Conservation (phyloP, 2,797 vertebrate species). For the Diceros bicornis region DNA sequence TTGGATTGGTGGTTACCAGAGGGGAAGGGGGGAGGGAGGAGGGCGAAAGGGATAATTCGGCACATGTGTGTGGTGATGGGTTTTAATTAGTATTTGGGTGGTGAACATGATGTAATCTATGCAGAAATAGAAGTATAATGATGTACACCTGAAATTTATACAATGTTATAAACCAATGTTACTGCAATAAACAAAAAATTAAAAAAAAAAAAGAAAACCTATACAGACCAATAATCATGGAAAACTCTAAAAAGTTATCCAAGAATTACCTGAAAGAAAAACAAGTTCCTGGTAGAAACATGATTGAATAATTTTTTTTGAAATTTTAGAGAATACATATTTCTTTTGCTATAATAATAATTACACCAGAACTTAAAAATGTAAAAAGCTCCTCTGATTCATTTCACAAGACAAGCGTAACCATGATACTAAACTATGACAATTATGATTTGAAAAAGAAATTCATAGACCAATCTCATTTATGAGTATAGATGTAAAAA, state of each 20-base stretch:
- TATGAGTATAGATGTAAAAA: neutral
- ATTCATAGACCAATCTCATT: neutral
- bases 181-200: no score
- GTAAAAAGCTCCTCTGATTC: neutral
- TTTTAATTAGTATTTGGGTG: no score
- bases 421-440: neutral
- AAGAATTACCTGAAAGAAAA: conserved; percentile 51
- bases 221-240: neutral
- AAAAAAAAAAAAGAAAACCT: no score
- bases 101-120: no score
- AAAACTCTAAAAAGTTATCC: neutral
- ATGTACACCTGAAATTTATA: no score
- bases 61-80: no score
- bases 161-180: no score
- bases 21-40: no score
- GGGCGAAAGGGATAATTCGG: no score
- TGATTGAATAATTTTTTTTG: neutral
- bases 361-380: neutral
- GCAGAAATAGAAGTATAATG: no score
- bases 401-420: conserved; percentile 6
- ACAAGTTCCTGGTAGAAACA: neutral
- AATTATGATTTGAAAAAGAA: neutral
- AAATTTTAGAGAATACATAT: conserved; percentile 22
- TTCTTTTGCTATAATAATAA: conserved; percentile 13
- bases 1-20: no score